Base-by-base conservation (phyloP, 2,113 vertebrate genomes). In the Verasper variegatus region DNA sequence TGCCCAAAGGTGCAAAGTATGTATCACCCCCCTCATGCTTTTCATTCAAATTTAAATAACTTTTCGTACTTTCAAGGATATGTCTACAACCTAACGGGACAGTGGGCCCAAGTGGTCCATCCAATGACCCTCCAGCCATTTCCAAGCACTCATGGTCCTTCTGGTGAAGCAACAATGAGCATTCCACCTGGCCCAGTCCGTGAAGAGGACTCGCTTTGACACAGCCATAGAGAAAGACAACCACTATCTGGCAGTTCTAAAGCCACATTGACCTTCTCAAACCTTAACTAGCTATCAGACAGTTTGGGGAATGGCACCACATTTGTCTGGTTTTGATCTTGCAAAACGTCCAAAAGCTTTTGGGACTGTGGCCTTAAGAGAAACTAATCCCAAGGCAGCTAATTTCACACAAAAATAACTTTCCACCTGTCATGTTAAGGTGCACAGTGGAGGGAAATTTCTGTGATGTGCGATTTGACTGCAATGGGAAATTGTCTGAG, bases 391-490 rank as follows among this genome's bases (percentile, higher is more conserved):
- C 71, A 59, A 27, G 72, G 15, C 26, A 54, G 58, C 66, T 72
- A 58, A 57, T 74, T 59, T 31, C 8, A 37, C 31, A 31, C 31
- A 54, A 59, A 58, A 77, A 45, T 0, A 13, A 63, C 72, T 52
- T 49, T 61, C 37, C 56, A 68, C 24, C 61, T 68, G 74, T 86
- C 84, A 72, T 5, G 1, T 40, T 45, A 56, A 71, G 24, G 65
- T 52, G 74, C 55, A 35, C 59, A 71, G 68, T 31, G 40, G 5
- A 57, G 47, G 60, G 49, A 74, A 82, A 78, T 78, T 68, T 55
- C 35, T 52, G n/a, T 60, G 59, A 76, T 78, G 52, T 74, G 56
- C 45, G 64, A 67, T 73, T 73, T 72, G 65, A 68, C 65, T 61
- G 10, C 64, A 74, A 76, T 47, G 27, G 58, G 26, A 82, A 70